Evolutionary conservation across 2,113 vertebrate species (phyloP).

Genomic region (Tragelaphus imberbis): DNA sequence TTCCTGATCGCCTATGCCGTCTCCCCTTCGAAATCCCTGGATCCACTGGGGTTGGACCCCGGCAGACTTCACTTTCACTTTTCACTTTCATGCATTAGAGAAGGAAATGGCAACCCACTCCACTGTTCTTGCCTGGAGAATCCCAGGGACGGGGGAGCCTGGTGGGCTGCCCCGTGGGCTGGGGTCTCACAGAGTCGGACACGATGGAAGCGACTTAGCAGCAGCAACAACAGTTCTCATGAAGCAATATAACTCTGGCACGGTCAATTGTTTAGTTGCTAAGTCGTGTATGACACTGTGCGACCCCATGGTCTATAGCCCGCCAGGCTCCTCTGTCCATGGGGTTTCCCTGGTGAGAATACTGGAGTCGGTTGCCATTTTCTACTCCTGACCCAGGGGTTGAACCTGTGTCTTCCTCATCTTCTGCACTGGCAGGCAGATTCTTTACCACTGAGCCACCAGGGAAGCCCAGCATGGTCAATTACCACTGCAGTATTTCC

Average conservation of each 20-base stretch:
- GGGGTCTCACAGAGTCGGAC: background rate
- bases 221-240: background rate
- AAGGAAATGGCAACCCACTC: background rate
- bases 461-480: background rate
- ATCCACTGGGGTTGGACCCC: no score
- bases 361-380: background rate
- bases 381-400: background rate
- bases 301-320: background rate
- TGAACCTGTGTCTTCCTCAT: background rate
- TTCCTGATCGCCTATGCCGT: no score
- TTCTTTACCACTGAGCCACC: background rate
- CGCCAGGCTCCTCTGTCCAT: background rate
- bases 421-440: background rate
- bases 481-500: background rate
- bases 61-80: no score
- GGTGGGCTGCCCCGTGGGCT: background rate
- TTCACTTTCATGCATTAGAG: background rate
- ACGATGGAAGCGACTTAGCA: background rate
- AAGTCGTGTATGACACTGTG: background rate
- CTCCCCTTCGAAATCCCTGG: no score
- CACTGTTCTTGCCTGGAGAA: background rate
- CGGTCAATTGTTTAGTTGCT: background rate
- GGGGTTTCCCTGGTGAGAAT: background rate
- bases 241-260: background rate
- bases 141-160: background rate